Percentiles rank a stretch among this genome's conserved stretches.
Conservation (phyloP, 2,888 invertebrate genomes). For the Vandiemenella viatica region DNA sequence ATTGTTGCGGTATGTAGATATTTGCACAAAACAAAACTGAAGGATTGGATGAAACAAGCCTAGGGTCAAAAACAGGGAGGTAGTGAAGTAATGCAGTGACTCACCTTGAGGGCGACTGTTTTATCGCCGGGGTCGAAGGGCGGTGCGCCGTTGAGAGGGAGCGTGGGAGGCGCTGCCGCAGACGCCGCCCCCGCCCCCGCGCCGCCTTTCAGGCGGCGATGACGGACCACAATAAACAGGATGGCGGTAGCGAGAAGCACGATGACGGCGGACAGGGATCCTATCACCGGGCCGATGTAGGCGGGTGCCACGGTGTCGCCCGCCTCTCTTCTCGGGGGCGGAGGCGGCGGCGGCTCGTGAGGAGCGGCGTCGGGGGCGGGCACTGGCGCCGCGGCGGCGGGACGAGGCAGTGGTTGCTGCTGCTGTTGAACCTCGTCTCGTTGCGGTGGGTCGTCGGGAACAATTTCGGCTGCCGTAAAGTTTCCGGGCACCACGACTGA, state of each 20-base stretch:
- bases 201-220: conserved; percentile 34
- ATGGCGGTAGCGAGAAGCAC: conserved; percentile 52
- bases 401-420: not conserved
- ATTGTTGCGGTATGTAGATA: too few species aligned
- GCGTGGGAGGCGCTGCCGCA: conserved; percentile 8
- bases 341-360: not conserved
- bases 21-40: too few species aligned
- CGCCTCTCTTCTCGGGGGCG: not conserved
- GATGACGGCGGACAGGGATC: conserved; percentile 54
- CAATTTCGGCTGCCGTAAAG: not conserved
- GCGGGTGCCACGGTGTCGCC: not conserved
- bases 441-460: not conserved
- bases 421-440: not conserved
- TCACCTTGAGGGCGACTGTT: too few species aligned
- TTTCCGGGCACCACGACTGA: not conserved
- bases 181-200: conserved; percentile 21
- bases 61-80: too few species aligned
- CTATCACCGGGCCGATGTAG: conserved; percentile 51
- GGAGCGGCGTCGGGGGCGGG: not conserved
- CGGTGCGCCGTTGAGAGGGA: too few species aligned
- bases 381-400: not conserved
- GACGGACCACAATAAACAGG: conserved; percentile 50
- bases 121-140: too few species aligned
- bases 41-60: too few species aligned
- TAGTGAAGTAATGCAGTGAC: too few species aligned